These are phyloP conservation scores for Drosophila kikkawai DNA, from an alignment of 1,140 invertebrate genomes.

Conservation along the genomic window DNA sequence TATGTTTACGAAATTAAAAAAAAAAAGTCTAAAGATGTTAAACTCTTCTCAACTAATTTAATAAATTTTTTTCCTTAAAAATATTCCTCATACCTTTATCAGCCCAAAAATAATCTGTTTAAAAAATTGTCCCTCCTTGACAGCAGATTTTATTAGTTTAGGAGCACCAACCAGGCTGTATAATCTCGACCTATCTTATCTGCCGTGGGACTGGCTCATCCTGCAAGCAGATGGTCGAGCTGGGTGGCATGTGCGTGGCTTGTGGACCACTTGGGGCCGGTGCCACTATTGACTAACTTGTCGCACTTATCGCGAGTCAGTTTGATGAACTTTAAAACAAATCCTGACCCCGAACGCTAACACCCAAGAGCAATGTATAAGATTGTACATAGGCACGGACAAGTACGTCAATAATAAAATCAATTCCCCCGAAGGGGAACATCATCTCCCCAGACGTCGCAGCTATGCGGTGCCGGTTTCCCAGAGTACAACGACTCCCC, in stretches of 20 bases:
- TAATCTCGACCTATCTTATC: conserved; percentile 28
- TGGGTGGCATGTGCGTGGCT: background rate
- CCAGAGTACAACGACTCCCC: conserved; percentile 41
- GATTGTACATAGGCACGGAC: conserved; percentile 6
- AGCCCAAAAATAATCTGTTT: background rate
- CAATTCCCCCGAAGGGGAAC: conserved; percentile 13
- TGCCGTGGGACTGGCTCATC: conserved; percentile 11
- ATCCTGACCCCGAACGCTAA: conserved; percentile 9
- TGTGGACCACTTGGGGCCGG: conserved; percentile 6
- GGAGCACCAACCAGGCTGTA: background rate
- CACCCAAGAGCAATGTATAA: conserved; percentile 10
- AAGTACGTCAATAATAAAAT: conserved; percentile 34
- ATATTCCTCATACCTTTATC: background rate
- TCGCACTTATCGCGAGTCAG: conserved; percentile 23
- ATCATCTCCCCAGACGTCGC: conserved; percentile 14
- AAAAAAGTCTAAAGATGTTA: background rate
- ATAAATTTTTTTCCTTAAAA: background rate
- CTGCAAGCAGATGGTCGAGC: conserved; percentile 6
- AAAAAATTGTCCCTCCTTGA: background rate
- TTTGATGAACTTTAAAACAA: conserved; percentile 28
- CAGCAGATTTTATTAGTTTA: conserved; percentile 5
- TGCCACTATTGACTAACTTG: conserved; percentile 9
- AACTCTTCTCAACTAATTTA: background rate
- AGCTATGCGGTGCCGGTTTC: conserved; percentile 39
- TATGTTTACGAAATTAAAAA: background rate